A percentile compares a stretch with the other conserved stretches of the same genome.
Evolutionary conservation across 2,797 vertebrate genomes (phyloP).

Genomic region (Lacerta viridis): DNA sequence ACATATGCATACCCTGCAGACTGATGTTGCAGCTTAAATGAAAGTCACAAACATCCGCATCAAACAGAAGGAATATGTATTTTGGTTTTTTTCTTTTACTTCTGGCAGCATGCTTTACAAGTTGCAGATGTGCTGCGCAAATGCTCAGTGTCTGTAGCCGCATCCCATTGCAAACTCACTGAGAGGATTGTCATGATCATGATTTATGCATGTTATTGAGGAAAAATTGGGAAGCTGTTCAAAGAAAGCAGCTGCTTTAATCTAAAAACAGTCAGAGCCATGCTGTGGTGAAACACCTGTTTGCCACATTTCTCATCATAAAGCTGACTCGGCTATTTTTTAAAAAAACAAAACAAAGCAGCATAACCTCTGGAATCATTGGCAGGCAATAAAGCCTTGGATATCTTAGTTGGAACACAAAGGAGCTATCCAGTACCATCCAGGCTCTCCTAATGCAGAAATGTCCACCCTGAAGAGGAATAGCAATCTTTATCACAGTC

Average conservation of each 20-base stretch:
- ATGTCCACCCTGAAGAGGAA: too few species aligned
- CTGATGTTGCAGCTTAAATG: constrained; percentile 71
- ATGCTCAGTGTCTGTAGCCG: background rate
- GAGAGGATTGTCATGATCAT: background rate
- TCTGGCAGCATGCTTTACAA: constrained; percentile 3
- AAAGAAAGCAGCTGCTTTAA: constrained; percentile 26
- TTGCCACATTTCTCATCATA: background rate
- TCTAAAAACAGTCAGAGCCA: constrained; percentile 37
- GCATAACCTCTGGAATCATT: constrained; percentile 26
- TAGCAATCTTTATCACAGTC: too few species aligned
- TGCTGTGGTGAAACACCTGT: constrained; percentile 35
- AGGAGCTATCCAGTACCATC: background rate
- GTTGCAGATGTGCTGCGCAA: constrained; percentile 16
- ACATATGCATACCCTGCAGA: constrained; percentile 55
- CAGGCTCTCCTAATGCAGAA: background rate
- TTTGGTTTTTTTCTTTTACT: constrained; percentile 45
- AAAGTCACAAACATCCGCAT: constrained; percentile 29
- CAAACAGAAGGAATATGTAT: constrained; percentile 50
- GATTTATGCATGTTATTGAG: background rate
- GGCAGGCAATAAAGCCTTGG: background rate
- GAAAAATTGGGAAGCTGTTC: constrained; percentile 13
- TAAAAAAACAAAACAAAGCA: background rate
- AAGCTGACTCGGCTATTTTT: constrained; percentile 20
- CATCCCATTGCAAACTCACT: background rate
- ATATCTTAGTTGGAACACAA: constrained; percentile 10